phyloP scores from a whole-genome alignment of 2,113 vertebrate species.

The Burhinus oedicnemus region DNA sequence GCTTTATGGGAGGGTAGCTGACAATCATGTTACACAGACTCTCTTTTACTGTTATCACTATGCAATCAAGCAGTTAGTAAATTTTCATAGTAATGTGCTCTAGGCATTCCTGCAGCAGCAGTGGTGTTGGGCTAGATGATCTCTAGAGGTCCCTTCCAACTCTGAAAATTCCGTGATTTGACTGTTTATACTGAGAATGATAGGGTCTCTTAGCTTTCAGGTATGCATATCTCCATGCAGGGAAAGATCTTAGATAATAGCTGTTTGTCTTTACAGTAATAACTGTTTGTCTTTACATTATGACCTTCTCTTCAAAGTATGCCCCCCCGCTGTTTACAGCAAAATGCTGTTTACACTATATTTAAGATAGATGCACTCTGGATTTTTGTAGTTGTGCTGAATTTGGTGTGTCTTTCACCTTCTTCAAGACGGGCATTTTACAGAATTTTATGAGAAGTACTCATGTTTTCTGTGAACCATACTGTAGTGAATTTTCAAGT shows the following conservation, averaged over 20 bases:
- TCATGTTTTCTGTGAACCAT: not conserved
- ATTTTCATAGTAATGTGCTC: not conserved
- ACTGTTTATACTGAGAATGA: not conserved
- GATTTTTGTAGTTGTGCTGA: not conserved
- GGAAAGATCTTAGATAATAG: not conserved
- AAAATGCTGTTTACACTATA: fast-evolving
- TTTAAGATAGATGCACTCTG: not conserved
- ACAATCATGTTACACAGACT: not conserved
- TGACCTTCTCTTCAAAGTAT: not conserved
- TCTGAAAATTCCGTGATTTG: not conserved
- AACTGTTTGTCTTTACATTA: not conserved
- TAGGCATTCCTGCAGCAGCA: too few species aligned
- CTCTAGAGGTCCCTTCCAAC: too few species aligned
- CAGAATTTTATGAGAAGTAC: not conserved
- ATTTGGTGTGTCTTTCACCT: not conserved
- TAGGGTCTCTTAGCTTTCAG: not conserved
- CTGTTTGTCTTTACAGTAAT: not conserved
- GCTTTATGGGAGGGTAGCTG: not conserved
- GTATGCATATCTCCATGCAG: not conserved
- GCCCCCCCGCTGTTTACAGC: fast-evolving
- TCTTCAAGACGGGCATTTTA: not conserved
- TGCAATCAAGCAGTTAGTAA: not conserved
- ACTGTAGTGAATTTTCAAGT: not conserved
- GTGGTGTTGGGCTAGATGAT: too few species aligned
- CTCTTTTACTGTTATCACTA: not conserved